phyloP scores from a whole-genome alignment of 2,113 vertebrate genomes.

The Paramormyrops kingsleyae region DNA sequence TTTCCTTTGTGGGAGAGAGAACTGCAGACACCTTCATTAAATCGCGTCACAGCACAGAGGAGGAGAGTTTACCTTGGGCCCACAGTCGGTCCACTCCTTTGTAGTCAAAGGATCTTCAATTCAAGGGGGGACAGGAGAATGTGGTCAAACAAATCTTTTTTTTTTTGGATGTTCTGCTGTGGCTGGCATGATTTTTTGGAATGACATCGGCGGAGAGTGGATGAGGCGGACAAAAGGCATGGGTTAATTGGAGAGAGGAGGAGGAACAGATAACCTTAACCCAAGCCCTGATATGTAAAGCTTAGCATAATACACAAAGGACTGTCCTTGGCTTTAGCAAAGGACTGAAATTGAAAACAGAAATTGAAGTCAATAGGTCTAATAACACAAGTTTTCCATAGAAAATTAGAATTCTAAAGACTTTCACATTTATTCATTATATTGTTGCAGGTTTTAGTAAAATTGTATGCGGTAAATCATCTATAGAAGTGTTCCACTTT shows the following conservation, averaged over 20 bases:
- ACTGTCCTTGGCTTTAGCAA: conserved; percentile 46
- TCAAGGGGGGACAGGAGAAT: background rate
- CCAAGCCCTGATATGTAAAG: background rate
- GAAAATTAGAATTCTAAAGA: conserved; percentile 19
- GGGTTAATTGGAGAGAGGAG: conserved; percentile 16
- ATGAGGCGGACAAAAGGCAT: conserved; percentile 8
- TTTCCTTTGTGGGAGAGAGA: background rate
- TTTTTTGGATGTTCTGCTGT: background rate
- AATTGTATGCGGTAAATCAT: conserved; percentile 30
- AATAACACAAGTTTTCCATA: conserved; percentile 19
- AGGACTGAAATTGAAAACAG: conserved; percentile 27
- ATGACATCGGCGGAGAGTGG: conserved; percentile 13
- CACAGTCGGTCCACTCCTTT: background rate
- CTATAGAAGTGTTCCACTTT: conserved; percentile 27
- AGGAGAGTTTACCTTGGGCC: background rate
- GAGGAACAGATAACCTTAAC: conserved; percentile 13
- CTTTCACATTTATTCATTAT: conserved; percentile 9
- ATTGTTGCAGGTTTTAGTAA: background rate
- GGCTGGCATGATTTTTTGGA: conserved; percentile 22
- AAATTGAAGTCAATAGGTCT: conserved; percentile 36
- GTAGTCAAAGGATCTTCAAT: conserved; percentile 2
- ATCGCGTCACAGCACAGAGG: background rate
- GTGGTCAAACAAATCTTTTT: background rate
- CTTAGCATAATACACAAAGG: conserved; percentile 15
- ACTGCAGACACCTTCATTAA: background rate